Evolutionary conservation across 2,113 vertebrate genomes (phyloP), one percentile per base, ranked within the genome.

Genomic region (Apteryx owenii): DNA sequence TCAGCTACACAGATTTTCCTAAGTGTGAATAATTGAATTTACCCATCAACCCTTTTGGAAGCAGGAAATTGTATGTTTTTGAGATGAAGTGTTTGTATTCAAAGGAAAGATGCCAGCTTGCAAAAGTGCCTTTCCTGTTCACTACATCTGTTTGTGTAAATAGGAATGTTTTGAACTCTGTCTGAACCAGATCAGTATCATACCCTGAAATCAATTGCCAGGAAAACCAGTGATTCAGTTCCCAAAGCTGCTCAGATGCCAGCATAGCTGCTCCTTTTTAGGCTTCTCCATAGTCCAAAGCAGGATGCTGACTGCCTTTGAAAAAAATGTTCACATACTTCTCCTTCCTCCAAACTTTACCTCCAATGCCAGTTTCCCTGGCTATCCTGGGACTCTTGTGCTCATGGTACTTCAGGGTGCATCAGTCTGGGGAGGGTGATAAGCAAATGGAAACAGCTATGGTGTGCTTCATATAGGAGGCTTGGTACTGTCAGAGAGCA

Each of bases 141-240:
- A 21, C 40, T 87, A 14, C 26, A 72, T 69, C 78, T 83, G 70
- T 60, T 82, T 94, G n/a, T 65, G 80, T 66, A 95, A 92, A 85
- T 36, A 71, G 73, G 33, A 70, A 54, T 82, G n/a, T 92, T 95
- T 92, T 88, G 76, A 89, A 81, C 88, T 82, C 58, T 85, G 9
- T 46, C 70, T 91, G 76, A 95, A 89, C 70, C 77, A 83, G 85
- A 90, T 21, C 0, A 1, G 15, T 91, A 73, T 94, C 88, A 73
- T 79, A 44, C 42, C 8, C 56, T 89, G 85, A 73, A 94, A 82
- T 92, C 91, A 90, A 93, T 65, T 70, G 90, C 38, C 51, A 87
- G 66, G 82, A 94, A 93, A 92, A 80, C 5, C 68, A 80, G 60
- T 38, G 78, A 60, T 64, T 21, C 28, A 3, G 7, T 61, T 83